Base-by-base conservation (phyloP, 1,140 invertebrate species). In the Onthophagus taurus region DNA sequence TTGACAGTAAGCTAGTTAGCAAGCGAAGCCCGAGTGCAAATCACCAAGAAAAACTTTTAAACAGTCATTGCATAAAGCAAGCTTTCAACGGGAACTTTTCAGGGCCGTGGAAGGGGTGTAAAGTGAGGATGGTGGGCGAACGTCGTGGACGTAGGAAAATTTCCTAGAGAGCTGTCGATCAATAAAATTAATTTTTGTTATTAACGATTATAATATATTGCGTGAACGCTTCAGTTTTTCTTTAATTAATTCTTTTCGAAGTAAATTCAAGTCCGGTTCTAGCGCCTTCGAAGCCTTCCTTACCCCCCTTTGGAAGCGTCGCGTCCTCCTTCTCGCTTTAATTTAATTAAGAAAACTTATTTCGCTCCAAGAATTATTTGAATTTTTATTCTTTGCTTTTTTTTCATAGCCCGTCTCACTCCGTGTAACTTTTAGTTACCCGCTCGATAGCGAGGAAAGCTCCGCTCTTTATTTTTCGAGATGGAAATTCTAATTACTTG, bases 131-230 rank as follows among this genome's bases (percentile, higher is more conserved):
- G 11, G 9, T 34, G 33, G n/a, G 35, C 13, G 35, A 23, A 20
- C 7, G 7, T 14, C 18, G 2, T 17, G 34, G 16, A 36, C 9
- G 3, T 9, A 6, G 16, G 3, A 36, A 36, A 3, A 1, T 16
- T 34, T 12, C 14, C n/a, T 4, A 7, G 13, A 8, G 31, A 33
- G 17, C 31, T 23, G 37, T n/a, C 31, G 53, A 59, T 59, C 57
- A 55, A 56, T 58, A 50, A 56, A 56, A 54, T 59, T 57, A 53
- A 58, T 58, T 59, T 58, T 58, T 59, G 57, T 58, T 59, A 59
- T 59, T 58, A 58, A 59, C 57, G 57, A 59, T 59, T 59, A 59
- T 59, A 59, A 59, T 59, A 58, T 59, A 59, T 59, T 53, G 53
- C 55, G 48, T 44, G 49, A 49, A 52, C 55, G 52, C 44, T 58